These are phyloP conservation scores for Eptatretus atami DNA, from an alignment of 2,797 vertebrate species.

Conservation along the genomic window DNA sequence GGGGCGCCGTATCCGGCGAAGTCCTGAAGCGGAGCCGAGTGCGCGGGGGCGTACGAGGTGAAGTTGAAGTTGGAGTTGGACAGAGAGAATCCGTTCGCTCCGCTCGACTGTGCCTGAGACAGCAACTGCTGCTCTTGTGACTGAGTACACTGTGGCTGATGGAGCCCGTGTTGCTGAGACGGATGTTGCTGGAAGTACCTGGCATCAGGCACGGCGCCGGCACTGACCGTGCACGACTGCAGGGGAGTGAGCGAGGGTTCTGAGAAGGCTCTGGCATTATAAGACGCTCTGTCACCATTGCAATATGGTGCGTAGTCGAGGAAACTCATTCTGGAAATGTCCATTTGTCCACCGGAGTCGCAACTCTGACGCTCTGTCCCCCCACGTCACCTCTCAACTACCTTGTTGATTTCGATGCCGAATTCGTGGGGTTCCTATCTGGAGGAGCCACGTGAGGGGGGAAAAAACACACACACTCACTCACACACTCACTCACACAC, in stretches of 20 bases:
- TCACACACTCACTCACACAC: neutral
- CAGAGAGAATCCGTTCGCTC: neutral
- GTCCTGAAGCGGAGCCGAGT: neutral
- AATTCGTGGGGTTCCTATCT: neutral
- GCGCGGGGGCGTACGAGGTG: slow-evolving; percentile 3
- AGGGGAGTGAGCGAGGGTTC: neutral
- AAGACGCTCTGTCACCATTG: neutral
- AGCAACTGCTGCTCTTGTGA: neutral
- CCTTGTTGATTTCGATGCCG: neutral
- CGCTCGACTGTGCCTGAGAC: neutral
- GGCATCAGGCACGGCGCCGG: neutral
- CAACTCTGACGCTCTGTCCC: no score
- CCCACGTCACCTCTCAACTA: no score
- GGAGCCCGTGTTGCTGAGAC: neutral
- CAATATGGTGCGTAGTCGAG: slow-evolving; percentile 3
- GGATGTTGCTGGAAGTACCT: neutral
- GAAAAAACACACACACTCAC: neutral
- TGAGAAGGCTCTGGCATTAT: neutral
- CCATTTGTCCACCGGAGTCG: neutral
- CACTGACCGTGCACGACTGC: neutral
- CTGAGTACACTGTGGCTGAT: neutral
- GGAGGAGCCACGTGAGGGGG: neutral
- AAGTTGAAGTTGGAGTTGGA: neutral
- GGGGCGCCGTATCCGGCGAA: slow-evolving; percentile 1
- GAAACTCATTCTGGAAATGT: slow-evolving; percentile 5